Base-by-base conservation (phyloP, 2,888 invertebrate species). In the Polyommatus iphigenia region DNA sequence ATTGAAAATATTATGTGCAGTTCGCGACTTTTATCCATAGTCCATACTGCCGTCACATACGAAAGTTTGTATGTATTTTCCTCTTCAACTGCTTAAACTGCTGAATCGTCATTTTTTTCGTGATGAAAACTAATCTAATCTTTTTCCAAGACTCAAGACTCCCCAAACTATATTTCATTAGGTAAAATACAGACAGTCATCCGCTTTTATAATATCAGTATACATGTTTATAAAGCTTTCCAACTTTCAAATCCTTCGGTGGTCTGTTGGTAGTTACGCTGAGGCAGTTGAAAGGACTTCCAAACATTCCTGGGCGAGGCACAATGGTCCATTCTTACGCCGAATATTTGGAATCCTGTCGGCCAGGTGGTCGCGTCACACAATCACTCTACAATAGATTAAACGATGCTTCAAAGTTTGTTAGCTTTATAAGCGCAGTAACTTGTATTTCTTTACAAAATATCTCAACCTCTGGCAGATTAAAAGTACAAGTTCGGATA, bases 341-440 rank as follows among this genome's bases (percentile, higher is more conserved):
- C 75, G 54, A 75, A 75, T 75, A 75, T 75, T 75, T 29, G 75
- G 50, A 75, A 75, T 75, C 75, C 75, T 75, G 73, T 32, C 20
- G 46, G 46, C 73, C 73, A 72, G 72, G 72, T 72, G 72, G 72
- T 72, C 72, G 41, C 7, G 41, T 41, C 72, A 41, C 72, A 72
- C 36, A 41, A 72, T 72, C 41, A 41, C 36, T 20, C n/a, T 0
- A 36, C 71, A 72, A 29, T 67, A 32, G 29, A 32, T 67, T 67
- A 67, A 67, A 62, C 13, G 62, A 24, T 24, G 13, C 24, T 24
- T 10, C 62, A 62, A 13, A 10, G 20, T 59, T 59, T 8, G 59
- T 59, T n/a, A 54, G 54, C 13, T 50, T 13, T 50, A 54, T 18
- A 54, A 5, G 18, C 18, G 18, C 2, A 54, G 5, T 18, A 18